Conservation (phyloP, 2,888 invertebrate species). For the Ochlodes sylvanus region DNA sequence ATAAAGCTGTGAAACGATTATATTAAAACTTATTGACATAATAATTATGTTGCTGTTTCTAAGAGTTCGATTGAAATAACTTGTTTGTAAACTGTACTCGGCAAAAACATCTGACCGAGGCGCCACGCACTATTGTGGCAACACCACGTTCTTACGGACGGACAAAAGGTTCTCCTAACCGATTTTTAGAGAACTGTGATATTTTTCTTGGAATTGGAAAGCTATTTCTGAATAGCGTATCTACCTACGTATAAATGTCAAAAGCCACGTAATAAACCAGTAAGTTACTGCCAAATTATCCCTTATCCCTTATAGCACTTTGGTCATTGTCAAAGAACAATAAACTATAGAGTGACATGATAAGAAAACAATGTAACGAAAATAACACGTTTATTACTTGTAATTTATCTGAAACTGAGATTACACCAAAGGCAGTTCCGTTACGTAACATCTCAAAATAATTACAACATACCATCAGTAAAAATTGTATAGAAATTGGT, state of each 20-base stretch:
- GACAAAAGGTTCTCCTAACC: not conserved
- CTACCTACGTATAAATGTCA: too few relatives aligned
- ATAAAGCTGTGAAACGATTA: not conserved
- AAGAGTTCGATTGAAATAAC: not conserved
- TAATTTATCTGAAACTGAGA: not conserved
- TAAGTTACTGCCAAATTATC: not conserved
- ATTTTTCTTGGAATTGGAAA: too few relatives aligned
- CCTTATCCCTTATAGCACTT: not conserved
- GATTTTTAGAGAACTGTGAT: not conserved
- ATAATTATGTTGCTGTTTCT: not conserved
- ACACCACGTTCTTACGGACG: not conserved
- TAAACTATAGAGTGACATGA: not conserved
- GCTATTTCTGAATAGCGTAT: not conserved
- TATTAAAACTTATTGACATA: not conserved
- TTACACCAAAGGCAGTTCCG: not conserved
- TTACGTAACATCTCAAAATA: constrained; percentile 1
- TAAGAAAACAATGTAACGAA: constrained; percentile 5
- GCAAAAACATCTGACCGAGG: not conserved
- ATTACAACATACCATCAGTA: too few relatives aligned
- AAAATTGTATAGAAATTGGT: too few relatives aligned
- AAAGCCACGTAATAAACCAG: not conserved
- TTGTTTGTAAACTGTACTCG: constrained; percentile 2
- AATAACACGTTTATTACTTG: constrained; percentile 4
- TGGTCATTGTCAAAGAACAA: not conserved
- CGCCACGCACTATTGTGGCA: not conserved